These are phyloP conservation scores for Oreochromis aureus DNA, from an alignment of 2,113 vertebrate species.

Conservation along the genomic window DNA sequence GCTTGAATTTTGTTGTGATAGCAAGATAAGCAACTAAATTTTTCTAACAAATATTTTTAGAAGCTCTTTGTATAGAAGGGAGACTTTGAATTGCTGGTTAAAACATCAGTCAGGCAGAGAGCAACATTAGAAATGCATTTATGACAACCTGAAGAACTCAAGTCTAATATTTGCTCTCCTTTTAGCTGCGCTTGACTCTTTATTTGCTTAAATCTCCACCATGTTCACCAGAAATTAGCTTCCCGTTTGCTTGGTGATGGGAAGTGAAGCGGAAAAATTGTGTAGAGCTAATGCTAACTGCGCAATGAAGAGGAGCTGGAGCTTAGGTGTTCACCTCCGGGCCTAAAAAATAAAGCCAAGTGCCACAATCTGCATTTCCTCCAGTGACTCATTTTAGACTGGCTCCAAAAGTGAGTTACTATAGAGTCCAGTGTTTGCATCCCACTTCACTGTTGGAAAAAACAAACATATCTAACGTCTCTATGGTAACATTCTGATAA, in stretches of 20 bases:
- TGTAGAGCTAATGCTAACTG: not conserved
- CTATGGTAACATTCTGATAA: not conserved
- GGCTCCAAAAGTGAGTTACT: not conserved
- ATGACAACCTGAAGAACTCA: not conserved
- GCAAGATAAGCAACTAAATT: not conserved
- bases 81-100: not conserved
- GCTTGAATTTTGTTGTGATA: not conserved
- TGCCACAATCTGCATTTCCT: not conserved
- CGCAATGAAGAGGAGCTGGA: not conserved
- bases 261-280: not conserved
- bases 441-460: not conserved
- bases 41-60: not conserved
- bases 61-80: not conserved
- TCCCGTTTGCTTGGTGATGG: not conserved
- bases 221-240: not conserved
- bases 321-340: not conserved
- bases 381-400: not conserved
- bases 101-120: not conserved
- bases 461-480: not conserved
- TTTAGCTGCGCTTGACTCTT: not conserved
- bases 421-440: not conserved
- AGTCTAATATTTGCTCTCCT: not conserved
- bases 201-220: not conserved
- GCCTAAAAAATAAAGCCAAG: not conserved
- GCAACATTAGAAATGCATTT: not conserved